A percentile compares a stretch with the other conserved stretches of the same genome.
These are phyloP conservation scores for Rhinoderma darwinii DNA, from an alignment of 2,113 vertebrate genomes.

Conservation along the genomic window DNA sequence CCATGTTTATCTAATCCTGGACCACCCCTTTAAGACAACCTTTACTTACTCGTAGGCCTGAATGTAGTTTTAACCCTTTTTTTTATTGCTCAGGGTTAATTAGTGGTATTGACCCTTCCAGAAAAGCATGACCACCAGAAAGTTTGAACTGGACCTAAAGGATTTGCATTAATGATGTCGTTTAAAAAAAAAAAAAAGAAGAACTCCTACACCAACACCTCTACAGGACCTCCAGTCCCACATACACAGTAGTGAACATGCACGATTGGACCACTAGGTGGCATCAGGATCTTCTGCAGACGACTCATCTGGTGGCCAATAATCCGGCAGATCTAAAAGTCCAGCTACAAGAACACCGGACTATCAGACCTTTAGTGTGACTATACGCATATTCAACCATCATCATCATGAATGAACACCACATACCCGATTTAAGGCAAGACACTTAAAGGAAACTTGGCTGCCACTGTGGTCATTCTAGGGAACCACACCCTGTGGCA, in stretches of 20 bases:
- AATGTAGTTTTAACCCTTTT: slow-evolving; percentile 5
- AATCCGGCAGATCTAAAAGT: too few species aligned
- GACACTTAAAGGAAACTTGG: too few species aligned
- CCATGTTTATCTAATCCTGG: too few species aligned
- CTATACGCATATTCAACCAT: neutral
- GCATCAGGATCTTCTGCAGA: neutral
- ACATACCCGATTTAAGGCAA: neutral
- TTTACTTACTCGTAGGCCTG: neutral
- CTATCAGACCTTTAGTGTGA: neutral
- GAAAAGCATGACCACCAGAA: neutral
- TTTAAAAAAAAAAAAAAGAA: neutral
- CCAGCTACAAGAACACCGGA: neutral
- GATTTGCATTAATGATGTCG: neutral
- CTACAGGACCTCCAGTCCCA: neutral
- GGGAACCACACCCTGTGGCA: neutral
- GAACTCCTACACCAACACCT: neutral
- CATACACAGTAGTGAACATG: neutral
- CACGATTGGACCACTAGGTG: neutral
- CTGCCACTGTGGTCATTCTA: neutral
- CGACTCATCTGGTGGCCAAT: neutral
- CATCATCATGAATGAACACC: neutral
- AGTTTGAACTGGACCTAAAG: neutral
- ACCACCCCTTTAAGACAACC: too few species aligned
- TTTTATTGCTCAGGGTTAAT: neutral
- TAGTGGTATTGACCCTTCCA: slow-evolving; percentile 7